A percentile compares a stretch with the other conserved stretches of the same genome.
Conservation (phyloP, 2,888 invertebrate genomes). For the Trachelus iudaicus region DNA sequence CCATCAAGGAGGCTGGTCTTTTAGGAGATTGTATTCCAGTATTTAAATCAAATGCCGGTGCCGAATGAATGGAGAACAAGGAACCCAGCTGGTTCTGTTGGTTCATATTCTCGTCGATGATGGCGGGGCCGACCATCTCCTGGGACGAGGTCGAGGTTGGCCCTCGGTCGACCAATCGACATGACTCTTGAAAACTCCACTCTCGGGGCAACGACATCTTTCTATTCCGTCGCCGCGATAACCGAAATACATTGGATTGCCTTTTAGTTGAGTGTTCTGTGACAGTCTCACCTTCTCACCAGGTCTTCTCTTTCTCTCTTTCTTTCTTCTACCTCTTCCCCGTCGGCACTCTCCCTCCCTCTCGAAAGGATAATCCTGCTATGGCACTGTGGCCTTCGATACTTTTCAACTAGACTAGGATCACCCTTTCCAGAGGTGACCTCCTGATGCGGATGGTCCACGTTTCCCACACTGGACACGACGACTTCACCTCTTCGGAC, state of each 20-base stretch:
- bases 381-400: not conserved
- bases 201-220: constrained; percentile 73
- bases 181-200: constrained; percentile 72
- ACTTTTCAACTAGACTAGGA: not conserved
- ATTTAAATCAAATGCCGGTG: constrained; percentile 68
- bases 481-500: not conserved
- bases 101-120: constrained; percentile 61
- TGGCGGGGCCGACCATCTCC: constrained; percentile 48
- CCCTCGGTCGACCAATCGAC: constrained; percentile 50
- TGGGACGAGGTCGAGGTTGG: constrained; percentile 48
- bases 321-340: constrained; percentile 19
- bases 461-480: not conserved
- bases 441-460: not conserved
- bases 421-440: not conserved
- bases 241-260: constrained; percentile 64
- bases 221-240: constrained; percentile 44
- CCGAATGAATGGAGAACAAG: constrained; percentile 76
- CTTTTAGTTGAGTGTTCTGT: constrained; percentile 10
- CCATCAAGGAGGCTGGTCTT: constrained; percentile 67
- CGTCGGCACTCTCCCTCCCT: not conserved
- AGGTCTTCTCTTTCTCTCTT: not conserved
- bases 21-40: constrained; percentile 49
- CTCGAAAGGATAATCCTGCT: not conserved
- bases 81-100: constrained; percentile 71
- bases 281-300: not conserved